Percentiles rank a stretch among this genome's conserved stretches.
These are phyloP conservation scores for Strigamia crassipes DNA, from an alignment of 2,888 invertebrate genomes.

Conservation along the genomic window DNA sequence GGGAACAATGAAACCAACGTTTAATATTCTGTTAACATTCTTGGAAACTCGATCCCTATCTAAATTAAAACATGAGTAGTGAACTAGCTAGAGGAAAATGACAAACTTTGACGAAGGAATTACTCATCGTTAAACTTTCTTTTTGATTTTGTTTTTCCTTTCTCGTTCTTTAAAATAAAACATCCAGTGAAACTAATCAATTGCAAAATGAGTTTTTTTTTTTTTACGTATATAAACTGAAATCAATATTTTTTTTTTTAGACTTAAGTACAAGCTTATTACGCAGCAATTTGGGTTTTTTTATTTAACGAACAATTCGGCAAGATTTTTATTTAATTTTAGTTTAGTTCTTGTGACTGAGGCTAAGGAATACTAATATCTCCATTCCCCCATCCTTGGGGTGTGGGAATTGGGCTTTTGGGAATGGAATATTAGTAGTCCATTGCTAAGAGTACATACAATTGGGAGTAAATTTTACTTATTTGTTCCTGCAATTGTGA, in stretches of 20 bases:
- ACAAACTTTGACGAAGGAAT: not conserved
- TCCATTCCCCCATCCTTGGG: not conserved
- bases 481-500: not conserved
- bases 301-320: not conserved
- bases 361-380: not conserved
- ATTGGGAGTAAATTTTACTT: not conserved
- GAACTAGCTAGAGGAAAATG: not conserved
- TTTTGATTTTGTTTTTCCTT: not conserved
- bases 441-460: not conserved
- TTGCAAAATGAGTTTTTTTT: not conserved
- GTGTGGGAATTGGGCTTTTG: not conserved
- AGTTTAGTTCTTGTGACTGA: not conserved
- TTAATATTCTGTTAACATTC: slow-evolving; percentile 30
- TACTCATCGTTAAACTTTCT: not conserved
- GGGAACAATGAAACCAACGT: slow-evolving; percentile 30
- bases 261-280: too few species aligned
- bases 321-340: not conserved
- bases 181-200: not conserved
- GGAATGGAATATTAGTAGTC: not conserved
- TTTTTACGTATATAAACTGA: not conserved
- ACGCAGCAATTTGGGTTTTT: not conserved
- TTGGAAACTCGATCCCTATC: slow-evolving; percentile 25
- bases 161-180: too few species aligned
- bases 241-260: not conserved
- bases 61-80: not conserved